A percentile compares a stretch with the other conserved stretches of the same genome.
These are phyloP conservation scores for Megaustenia siamemsis DNA, from an alignment of 2,888 invertebrate species.

Conservation along the genomic window DNA sequence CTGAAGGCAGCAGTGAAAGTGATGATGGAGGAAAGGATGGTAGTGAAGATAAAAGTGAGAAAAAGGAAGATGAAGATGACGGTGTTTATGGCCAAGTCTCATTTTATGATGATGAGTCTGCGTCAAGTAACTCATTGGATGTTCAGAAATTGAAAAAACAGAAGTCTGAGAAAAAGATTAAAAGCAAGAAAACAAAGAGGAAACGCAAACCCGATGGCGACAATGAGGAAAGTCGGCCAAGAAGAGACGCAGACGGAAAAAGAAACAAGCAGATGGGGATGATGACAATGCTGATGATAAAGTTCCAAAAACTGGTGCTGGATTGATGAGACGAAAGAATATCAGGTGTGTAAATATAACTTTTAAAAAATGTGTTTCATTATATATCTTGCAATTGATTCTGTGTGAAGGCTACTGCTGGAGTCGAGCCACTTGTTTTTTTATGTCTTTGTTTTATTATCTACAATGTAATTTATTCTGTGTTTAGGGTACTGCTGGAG, in stretches of 20 bases:
- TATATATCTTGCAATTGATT: background rate
- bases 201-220: conserved; percentile 60
- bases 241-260: conserved; percentile 49
- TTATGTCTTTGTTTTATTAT: too few species aligned
- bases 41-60: conserved; percentile 1
- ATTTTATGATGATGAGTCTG: conserved; percentile 53
- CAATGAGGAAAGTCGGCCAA: conserved; percentile 36
- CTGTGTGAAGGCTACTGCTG: too few species aligned
- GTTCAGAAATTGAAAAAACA: conserved; percentile 37
- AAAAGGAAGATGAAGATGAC: conserved; percentile 41
- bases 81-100: conserved; percentile 52
- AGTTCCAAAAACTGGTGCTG: conserved; percentile 47
- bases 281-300: conserved; percentile 56
- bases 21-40: conserved; percentile 42
- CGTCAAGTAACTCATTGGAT: conserved; percentile 26
- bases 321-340: conserved; percentile 66
- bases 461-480: too few species aligned
- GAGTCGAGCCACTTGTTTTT: too few species aligned
- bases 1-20: conserved; percentile 57
- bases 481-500: too few species aligned
- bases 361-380: too few species aligned
- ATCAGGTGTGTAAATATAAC: conserved; percentile 65
- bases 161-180: conserved; percentile 44
- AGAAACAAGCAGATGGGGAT: conserved; percentile 52
- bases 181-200: conserved; percentile 57